Base-by-base conservation (phyloP, 2,888 invertebrate genomes). In the Thecophora atra region DNA sequence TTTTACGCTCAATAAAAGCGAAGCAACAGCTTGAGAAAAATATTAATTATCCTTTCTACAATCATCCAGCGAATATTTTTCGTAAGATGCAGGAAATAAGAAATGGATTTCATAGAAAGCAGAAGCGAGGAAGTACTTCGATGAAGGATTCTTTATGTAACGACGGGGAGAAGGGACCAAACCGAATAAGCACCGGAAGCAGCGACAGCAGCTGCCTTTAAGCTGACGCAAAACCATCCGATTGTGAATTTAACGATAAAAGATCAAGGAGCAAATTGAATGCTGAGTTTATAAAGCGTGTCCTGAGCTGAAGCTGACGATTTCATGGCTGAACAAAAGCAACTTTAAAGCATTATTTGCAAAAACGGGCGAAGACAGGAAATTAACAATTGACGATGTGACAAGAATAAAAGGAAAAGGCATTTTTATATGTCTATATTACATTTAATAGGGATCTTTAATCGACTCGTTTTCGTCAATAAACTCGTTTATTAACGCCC, bases 241-340 rank as follows among this genome's bases (percentile, higher is more conserved):
- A 56, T 56, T 26, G 56, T 56, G 56, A 56, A 56, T 56, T 56
- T 56, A 26, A 26, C 24, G 24, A 26, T 19, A 56, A 56, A 56
- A 24, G 11, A 21, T 26, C 13, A 56, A 19, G 26, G 15, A 26
- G 24, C 8, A 56, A 56, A 17, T 56, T 56, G 15, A 15, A 56
- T 24, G 24, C 26, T 56, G 24, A 26, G 3, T 24, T 26, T 21
- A 15, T 56, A 26, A 56, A 26, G 21, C 56, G 26, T 56, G 21
- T 13, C 56, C 24, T 56, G 56, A 24, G 13, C 24, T 19, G 24
- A 13, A 19, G 56, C 11, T 56, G 56, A 56, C 15, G 56, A 21
- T 26, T 15, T 21, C 26, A 37, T 56, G 56, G 24, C 26, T 56
- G 24, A 56, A 56, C 24, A 26, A 15, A n/a, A 56, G 56, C 56